Evolutionary conservation across 1,140 invertebrate genomes (phyloP).

Genomic region (Danaus plexippus): DNA sequence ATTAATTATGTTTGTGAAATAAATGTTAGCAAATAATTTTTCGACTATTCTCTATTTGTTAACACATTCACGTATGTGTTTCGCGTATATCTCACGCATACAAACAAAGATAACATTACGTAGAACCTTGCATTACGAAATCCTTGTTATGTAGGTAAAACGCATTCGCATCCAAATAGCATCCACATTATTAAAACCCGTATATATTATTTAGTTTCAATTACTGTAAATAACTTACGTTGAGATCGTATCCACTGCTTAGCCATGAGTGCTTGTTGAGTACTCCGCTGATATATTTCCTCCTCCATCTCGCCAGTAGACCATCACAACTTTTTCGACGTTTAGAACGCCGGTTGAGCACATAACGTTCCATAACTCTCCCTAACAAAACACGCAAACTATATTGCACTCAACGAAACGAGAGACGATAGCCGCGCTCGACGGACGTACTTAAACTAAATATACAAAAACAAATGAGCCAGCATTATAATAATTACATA

Average conservation of each 20-base stretch:
- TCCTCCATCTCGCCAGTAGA: slow-evolving; percentile 49
- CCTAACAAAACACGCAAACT: slow-evolving; percentile 15
- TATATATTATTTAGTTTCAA: too few species aligned
- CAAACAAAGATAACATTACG: too few species aligned
- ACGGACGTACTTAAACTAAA: slow-evolving; percentile 53
- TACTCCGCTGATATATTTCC: slow-evolving; percentile 43
- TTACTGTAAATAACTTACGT: slow-evolving; percentile 41
- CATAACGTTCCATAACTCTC: slow-evolving; percentile 53
- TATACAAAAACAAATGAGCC: slow-evolving; percentile 39
- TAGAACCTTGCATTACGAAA: too few species aligned
- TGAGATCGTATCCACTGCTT: slow-evolving; percentile 54
- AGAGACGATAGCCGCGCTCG: slow-evolving; percentile 41
- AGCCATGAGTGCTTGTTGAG: slow-evolving; percentile 50
- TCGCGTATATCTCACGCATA: too few species aligned
- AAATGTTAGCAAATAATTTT: too few species aligned
- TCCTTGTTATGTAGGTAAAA: too few species aligned
- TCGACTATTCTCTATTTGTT: too few species aligned
- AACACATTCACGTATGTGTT: too few species aligned
- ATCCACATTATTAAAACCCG: not conserved
- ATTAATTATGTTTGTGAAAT: too few species aligned
- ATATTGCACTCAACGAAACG: slow-evolving; percentile 17
- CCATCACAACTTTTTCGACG: slow-evolving; percentile 47
- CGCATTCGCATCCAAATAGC: too few species aligned
- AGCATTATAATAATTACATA: slow-evolving; percentile 52
- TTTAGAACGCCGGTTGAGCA: slow-evolving; percentile 55